Evolutionary conservation across 2,113 vertebrate genomes (phyloP), one percentile per base, ranked within the genome.

Genomic region (Phrynosoma blainvillii): DNA sequence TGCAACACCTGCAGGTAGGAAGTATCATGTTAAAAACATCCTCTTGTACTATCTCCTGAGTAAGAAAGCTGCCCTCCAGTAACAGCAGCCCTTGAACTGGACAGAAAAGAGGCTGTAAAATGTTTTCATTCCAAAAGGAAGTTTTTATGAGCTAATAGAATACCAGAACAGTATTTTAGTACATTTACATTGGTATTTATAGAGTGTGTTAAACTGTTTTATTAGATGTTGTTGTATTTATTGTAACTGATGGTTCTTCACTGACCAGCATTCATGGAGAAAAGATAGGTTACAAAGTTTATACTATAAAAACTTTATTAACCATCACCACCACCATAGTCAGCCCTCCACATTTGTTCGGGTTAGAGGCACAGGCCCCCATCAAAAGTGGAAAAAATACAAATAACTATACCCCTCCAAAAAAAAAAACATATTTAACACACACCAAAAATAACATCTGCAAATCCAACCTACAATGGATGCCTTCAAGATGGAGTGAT

Each of bases 141-240:
- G 36, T 73, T 79, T 87, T 87, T 62, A 87, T 21, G 85, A 87
- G 70, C 78, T 80, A 30, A 25, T 42, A 87, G 77, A 80, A 87
- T 73, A 56, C 54, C 20, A 54, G 32, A 73, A 62, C 9, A 16
- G 25, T 10, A 81, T 59, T 87, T 81, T 36, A 81, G 78, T 40
- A 54, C 85, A 40, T 87, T 80, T 80, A 87, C 52, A 74, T 73
- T 81, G 73, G 77, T 52, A 80, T 87, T 79, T 87, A 87, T 42
- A 71, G 85, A 59, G 27, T 81, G 47, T 73, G 78, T 42, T 81
- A 87, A 87, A 73, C n/a, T 80, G 32, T 30, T 73, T 59, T 74
- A 81, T 59, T 87, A 52, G 52, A 20, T 74, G 59, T 80, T 56
- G 30, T 65, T 75, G 36, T 62, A 75, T 73, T 82, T 75, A 47